phyloP scores from a whole-genome alignment of 2,113 vertebrate genomes.

The Grammomys surdaster region DNA sequence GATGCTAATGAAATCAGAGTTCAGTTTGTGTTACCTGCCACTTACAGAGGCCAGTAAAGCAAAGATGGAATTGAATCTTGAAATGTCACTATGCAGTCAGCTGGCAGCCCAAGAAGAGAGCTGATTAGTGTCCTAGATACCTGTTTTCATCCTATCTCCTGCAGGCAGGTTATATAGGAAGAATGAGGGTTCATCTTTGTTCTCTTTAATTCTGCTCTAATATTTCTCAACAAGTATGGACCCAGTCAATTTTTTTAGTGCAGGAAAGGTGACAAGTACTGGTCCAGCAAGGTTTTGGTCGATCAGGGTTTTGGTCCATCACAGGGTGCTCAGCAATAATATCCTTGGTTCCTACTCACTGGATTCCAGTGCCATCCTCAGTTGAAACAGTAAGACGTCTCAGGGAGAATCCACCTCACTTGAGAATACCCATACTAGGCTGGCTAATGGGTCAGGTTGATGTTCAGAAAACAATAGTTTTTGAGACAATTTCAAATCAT shows the following conservation, averaged over 20 bases:
- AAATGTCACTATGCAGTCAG: not conserved
- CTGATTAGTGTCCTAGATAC: not conserved
- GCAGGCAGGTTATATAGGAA: not conserved
- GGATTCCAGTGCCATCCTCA: not conserved
- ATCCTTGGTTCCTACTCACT: not conserved
- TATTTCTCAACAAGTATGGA: no score
- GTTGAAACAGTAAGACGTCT: not conserved
- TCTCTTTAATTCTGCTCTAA: not conserved
- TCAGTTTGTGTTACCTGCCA: not conserved
- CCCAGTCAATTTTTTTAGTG: fast-evolving
- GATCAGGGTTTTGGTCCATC: no score
- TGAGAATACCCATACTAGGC: not conserved
- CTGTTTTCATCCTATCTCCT: not conserved
- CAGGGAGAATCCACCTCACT: not conserved
- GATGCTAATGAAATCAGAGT: not conserved
- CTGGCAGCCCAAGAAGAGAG: not conserved
- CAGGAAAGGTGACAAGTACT: fast-evolving
- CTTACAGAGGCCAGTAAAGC: not conserved
- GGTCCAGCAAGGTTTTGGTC: not conserved
- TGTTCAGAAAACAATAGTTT: not conserved
- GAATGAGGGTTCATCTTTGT: not conserved
- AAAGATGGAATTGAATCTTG: not conserved
- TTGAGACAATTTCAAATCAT: not conserved
- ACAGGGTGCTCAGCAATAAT: no score
- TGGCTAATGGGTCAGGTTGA: no score